Percentiles rank a stretch among this genome's conserved stretches.
Evolutionary conservation across 2,113 vertebrate genomes (phyloP).

Genomic region (Thalassoma bifasciatum): DNA sequence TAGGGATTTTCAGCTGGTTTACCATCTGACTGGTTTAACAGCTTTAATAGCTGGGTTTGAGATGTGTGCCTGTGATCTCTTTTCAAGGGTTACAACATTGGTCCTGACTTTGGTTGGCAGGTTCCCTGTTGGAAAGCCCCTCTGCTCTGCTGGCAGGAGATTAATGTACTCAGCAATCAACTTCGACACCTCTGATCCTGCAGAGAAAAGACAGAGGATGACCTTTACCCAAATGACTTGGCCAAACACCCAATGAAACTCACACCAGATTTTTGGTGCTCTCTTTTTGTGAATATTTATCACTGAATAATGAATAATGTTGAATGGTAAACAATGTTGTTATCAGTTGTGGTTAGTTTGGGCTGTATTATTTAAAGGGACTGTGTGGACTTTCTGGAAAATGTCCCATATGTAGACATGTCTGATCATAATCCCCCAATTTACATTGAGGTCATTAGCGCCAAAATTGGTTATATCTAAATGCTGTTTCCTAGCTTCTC

Average conservation of each 20-base stretch:
- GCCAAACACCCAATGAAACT: background rate
- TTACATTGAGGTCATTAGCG: too few relatives aligned
- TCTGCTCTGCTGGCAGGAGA: background rate
- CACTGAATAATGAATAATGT: too few relatives aligned
- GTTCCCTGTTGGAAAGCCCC: background rate
- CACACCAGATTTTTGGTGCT: slow-evolving; percentile 4
- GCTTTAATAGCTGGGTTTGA: background rate
- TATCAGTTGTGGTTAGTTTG: too few relatives aligned
- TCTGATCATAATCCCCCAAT: too few relatives aligned
- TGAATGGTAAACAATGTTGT: too few relatives aligned
- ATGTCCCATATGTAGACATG: too few relatives aligned
- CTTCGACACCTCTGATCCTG: background rate
- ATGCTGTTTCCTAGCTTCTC: too few relatives aligned
- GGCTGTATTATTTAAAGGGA: too few relatives aligned
- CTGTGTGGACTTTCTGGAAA: too few relatives aligned
- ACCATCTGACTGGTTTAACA: background rate
- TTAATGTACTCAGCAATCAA: background rate
- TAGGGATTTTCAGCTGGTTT: slow-evolving; percentile 5
- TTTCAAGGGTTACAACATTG: background rate
- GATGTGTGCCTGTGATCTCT: background rate
- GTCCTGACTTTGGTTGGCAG: background rate
- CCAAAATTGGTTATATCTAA: too few relatives aligned
- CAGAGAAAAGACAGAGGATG: background rate
- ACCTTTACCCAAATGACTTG: background rate
- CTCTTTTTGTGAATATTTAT: background rate